phyloP scores from a whole-genome alignment of 2,888 invertebrate species.

The Patella pellucida region DNA sequence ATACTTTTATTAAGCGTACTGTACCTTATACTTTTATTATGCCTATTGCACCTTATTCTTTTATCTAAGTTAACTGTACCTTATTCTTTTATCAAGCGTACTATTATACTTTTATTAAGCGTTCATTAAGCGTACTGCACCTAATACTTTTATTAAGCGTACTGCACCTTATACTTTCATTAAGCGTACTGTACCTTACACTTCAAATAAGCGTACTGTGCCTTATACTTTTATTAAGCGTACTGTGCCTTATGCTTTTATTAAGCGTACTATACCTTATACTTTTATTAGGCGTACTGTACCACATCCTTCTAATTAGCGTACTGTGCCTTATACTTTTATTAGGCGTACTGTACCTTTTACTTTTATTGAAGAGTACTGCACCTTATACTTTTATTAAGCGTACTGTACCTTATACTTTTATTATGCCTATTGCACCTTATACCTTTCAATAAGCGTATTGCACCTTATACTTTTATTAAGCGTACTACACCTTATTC shows the following conservation, averaged over 20 bases:
- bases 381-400: neutral
- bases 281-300: no score
- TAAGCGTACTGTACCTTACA: no score
- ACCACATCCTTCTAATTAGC: neutral
- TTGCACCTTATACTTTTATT: conserved; percentile 81
- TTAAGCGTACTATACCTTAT: no score
- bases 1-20: conserved; percentile 80
- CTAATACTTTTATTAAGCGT: no score
- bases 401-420: neutral
- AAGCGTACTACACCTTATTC: conserved; percentile 77
- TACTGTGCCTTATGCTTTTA: no score
- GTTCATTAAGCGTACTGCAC: no score
- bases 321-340: neutral
- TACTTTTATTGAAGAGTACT: no score
- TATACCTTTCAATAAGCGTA: conserved; percentile 86
- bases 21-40: neutral
- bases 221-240: no score
- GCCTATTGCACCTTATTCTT: no score
- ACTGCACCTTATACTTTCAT: no score
- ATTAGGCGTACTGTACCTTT: neutral
- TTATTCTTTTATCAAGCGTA: conserved; percentile 77
- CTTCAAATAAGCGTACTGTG: no score
- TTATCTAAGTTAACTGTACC: conserved; percentile 80
- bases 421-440: conserved; percentile 78
- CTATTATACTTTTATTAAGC: no score